Conservation (phyloP, 2,797 vertebrate genomes). For the Apodemus agrarius region DNA sequence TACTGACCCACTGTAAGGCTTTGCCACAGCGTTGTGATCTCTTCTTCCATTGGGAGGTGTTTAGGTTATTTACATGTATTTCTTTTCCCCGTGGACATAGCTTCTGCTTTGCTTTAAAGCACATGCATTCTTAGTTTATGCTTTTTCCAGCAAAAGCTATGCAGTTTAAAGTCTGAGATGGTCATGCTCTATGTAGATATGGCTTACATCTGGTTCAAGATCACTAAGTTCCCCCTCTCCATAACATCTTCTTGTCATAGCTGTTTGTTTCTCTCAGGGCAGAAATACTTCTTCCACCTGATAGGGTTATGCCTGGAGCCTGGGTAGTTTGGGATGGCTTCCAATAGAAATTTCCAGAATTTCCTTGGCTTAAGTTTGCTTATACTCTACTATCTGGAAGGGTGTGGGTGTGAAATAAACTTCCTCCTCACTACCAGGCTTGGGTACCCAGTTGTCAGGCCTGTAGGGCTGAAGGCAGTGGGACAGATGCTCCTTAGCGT, state of each 20-base stretch:
- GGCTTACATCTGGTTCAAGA: neutral
- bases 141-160: constrained; percentile 22
- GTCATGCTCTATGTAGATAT: neutral
- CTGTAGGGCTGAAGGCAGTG: neutral
- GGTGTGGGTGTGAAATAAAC: constrained; percentile 70
- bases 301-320: neutral
- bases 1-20: neutral
- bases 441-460: constrained; percentile 6
- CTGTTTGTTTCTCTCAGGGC: constrained; percentile 9
- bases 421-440: constrained; percentile 32
- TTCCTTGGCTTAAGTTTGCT: constrained; percentile 63
- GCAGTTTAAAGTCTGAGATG: neutral
- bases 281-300: constrained; percentile 6
- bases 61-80: neutral
- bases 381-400: constrained; percentile 54
- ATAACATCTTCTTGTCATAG: constrained; percentile 6
- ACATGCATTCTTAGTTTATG: neutral
- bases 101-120: neutral
- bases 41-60: neutral
- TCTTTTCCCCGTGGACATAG: neutral
- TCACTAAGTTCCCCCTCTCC: neutral
- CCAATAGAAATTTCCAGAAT: constrained; percentile 35
- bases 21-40: neutral
- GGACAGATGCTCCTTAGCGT: constrained; percentile 53
- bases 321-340: neutral